These are phyloP conservation scores for Syrmaticus mikado DNA, from an alignment of 2,113 vertebrate species.

Conservation along the genomic window DNA sequence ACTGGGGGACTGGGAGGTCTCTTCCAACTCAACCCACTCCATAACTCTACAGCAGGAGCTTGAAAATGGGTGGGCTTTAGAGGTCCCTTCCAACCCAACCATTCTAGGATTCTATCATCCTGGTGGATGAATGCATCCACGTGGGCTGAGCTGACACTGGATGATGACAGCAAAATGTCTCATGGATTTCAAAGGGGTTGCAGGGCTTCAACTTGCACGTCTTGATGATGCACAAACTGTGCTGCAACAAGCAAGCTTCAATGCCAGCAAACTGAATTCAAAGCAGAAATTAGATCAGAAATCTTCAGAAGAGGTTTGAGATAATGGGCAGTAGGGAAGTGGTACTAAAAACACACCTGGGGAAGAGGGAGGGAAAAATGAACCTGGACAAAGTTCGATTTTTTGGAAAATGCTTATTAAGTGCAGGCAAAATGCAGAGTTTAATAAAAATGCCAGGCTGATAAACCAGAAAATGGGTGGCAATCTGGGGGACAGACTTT, in stretches of 20 bases:
- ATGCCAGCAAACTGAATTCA: neutral
- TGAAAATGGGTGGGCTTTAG: no score
- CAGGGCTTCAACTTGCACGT: neutral
- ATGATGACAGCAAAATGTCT: rapidly evolving
- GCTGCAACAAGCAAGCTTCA: neutral
- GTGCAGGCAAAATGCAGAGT: neutral
- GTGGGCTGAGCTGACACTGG: neutral
- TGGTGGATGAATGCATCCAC: neutral
- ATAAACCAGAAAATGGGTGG: neutral
- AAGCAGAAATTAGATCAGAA: neutral
- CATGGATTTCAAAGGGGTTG: neutral
- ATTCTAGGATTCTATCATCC: neutral
- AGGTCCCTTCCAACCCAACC: no score
- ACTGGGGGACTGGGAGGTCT: neutral
- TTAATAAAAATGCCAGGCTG: neutral
- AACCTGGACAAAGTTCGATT: neutral
- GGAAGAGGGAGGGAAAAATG: neutral
- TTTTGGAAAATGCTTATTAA: neutral
- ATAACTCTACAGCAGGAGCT: no score
- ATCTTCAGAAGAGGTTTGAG: neutral
- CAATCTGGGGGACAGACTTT: neutral
- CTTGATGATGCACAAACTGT: no score
- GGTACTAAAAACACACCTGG: neutral
- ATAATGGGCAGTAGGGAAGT: rapidly evolving
- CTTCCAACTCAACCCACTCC: neutral